These are phyloP conservation scores for Apeira syringaria DNA, from an alignment of 2,888 invertebrate genomes.

Conservation along the genomic window DNA sequence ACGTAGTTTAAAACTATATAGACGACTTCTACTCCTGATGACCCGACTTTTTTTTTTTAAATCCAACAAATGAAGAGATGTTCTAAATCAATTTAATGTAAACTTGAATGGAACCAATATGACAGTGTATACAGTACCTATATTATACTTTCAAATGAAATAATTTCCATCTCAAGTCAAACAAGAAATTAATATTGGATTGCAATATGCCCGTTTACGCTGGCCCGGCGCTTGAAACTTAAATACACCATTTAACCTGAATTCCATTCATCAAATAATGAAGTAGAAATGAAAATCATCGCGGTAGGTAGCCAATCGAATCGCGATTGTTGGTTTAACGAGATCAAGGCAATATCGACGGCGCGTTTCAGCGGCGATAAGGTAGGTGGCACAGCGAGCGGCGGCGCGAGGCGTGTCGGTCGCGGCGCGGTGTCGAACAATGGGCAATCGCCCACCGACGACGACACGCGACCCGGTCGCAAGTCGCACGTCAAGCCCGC, in stretches of 20 bases:
- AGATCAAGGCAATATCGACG: slow-evolving; percentile 69
- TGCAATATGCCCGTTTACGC: too few relatives aligned
- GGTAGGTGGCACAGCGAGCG: slow-evolving; percentile 70
- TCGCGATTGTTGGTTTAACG: slow-evolving; percentile 66
- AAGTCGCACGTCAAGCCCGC: slow-evolving; percentile 27
- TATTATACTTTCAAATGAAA: too few relatives aligned
- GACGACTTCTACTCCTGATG: too few relatives aligned
- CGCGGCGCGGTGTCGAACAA: slow-evolving; percentile 71
- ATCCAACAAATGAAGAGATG: too few relatives aligned
- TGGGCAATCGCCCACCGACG: slow-evolving; percentile 68
- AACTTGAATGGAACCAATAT: too few relatives aligned
- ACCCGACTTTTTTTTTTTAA: too few relatives aligned
- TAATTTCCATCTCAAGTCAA: too few relatives aligned
- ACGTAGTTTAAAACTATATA: too few relatives aligned
- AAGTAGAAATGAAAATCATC: slow-evolving; percentile 54
- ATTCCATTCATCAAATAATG: slow-evolving; percentile 35
- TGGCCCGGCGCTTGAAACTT: too few relatives aligned
- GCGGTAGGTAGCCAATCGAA: slow-evolving; percentile 67
- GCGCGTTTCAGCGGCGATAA: slow-evolving; percentile 58
- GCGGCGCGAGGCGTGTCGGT: slow-evolving; percentile 77
- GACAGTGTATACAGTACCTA: too few relatives aligned
- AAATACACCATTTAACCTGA: slow-evolving; percentile 21
- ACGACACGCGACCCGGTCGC: slow-evolving; percentile 39
- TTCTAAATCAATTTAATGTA: too few relatives aligned
- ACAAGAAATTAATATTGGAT: too few relatives aligned